Evolutionary conservation across 1,140 invertebrate species (phyloP).

Genomic region (Penaeus vannamei): DNA sequence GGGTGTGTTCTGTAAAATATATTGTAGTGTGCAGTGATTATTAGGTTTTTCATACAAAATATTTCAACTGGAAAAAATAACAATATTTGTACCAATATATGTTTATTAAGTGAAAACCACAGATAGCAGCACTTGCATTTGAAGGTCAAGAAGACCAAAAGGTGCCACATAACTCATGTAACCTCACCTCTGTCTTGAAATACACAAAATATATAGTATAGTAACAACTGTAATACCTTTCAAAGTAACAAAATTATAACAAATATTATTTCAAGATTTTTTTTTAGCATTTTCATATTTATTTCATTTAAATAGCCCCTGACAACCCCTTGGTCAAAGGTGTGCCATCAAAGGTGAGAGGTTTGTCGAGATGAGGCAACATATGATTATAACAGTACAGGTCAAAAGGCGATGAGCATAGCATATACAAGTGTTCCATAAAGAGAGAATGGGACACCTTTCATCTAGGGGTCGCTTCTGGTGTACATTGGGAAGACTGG

Average conservation of each 20-base stretch:
- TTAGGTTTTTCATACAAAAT: no score
- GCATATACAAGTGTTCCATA: conserved; percentile 21
- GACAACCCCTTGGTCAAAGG: conserved; percentile 42
- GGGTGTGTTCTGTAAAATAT: no score
- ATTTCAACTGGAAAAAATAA: no score
- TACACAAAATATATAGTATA: conserved; percentile 66
- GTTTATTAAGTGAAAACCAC: conserved; percentile 66
- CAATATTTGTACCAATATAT: conserved; percentile 54
- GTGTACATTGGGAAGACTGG: conserved; percentile 45
- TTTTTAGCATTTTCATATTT: conserved; percentile 27
- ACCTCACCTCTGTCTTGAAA: conserved; percentile 66
- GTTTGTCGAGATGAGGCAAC: no score
- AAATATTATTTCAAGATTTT: conserved; percentile 56
- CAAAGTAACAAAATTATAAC: conserved; percentile 66
- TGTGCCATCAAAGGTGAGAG: background rate
- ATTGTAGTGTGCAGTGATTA: no score
- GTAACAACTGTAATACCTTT: conserved; percentile 62
- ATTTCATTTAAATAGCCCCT: conserved; percentile 50
- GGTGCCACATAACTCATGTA: conserved; percentile 52
- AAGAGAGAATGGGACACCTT: conserved; percentile 37
- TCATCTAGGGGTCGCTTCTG: conserved; percentile 13
- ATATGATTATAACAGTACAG: conserved; percentile 22
- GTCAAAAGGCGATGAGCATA: conserved; percentile 7
- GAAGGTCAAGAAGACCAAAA: conserved; percentile 36
- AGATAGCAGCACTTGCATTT: conserved; percentile 59